These are phyloP conservation scores for Cheilinus undulatus DNA, from an alignment of 2,113 vertebrate genomes.

Conservation along the genomic window DNA sequence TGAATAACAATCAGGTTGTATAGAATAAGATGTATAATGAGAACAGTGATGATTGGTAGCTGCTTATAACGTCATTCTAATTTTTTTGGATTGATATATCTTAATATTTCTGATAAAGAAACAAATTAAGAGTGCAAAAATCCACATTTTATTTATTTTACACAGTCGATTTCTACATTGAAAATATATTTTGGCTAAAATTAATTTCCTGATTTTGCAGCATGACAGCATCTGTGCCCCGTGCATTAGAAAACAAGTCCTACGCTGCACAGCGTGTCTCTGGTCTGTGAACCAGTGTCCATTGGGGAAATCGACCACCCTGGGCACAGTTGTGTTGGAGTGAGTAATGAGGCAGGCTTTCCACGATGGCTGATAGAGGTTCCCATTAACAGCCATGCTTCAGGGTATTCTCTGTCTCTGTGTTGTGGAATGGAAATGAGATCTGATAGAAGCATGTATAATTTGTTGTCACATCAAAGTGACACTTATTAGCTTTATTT, in stretches of 20 bases:
- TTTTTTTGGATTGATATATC: constrained; percentile 28
- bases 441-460: constrained; percentile 81
- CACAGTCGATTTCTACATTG: constrained; percentile 13
- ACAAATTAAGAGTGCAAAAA: constrained; percentile 7
- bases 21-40: constrained; percentile 72
- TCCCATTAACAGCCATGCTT: constrained; percentile 81
- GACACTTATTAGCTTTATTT: constrained; percentile 83
- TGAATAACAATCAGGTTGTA: constrained; percentile 89
- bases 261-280: constrained; percentile 53
- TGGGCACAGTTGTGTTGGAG: constrained; percentile 77
- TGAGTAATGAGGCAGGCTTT: constrained; percentile 82
- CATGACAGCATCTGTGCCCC: constrained; percentile 60
- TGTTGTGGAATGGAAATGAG: constrained; percentile 78
- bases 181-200: constrained; percentile 24
- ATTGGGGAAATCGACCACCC: constrained; percentile 76
- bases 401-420: constrained; percentile 78
- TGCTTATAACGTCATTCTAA: constrained; percentile 13
- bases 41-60: constrained; percentile 64
- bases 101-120: constrained; percentile 1
- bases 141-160: neutral
- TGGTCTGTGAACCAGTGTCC: constrained; percentile 73
- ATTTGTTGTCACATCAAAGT: constrained; percentile 84
- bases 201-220: constrained; percentile 67
- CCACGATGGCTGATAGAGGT: constrained; percentile 76
- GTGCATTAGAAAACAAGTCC: constrained; percentile 66